These are phyloP conservation scores for Calcarius lapponicus DNA, from an alignment of 2,797 vertebrate genomes.

Conservation along the genomic window DNA sequence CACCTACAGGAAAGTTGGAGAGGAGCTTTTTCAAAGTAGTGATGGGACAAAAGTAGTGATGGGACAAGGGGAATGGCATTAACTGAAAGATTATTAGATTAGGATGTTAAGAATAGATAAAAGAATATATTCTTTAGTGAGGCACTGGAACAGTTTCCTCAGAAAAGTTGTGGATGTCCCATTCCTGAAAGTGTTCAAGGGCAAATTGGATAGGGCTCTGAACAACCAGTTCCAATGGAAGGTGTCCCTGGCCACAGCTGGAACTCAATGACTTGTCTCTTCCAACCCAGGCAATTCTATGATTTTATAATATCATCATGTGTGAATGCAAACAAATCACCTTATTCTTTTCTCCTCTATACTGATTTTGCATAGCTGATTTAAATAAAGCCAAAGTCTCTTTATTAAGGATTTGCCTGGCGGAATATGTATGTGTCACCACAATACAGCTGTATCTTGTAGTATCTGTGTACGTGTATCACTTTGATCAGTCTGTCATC, in stretches of 20 bases:
- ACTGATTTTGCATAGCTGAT: background rate
- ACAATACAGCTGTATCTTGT: background rate
- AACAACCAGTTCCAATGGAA: background rate
- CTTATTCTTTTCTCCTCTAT: background rate
- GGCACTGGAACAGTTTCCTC: background rate
- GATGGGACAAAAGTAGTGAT: too few relatives aligned
- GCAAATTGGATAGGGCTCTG: background rate
- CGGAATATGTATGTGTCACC: background rate
- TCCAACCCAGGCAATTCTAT: background rate
- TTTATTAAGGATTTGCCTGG: background rate
- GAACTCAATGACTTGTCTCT: too few relatives aligned
- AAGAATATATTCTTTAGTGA: background rate
- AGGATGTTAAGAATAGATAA: background rate
- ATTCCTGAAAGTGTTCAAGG: background rate
- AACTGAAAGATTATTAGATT: background rate
- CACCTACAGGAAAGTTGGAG: background rate
- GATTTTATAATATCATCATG: background rate
- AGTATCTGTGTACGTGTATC: background rate
- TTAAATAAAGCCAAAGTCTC: background rate
- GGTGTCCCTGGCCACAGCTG: background rate
- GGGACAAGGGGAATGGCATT: background rate
- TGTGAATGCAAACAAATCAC: background rate
- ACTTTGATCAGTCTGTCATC: background rate
- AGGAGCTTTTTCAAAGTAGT: background rate
- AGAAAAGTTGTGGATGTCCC: background rate